Evolutionary conservation across 35 echinoderm and acorn worm genomes (phyloP).

Genomic region (Ptychodera flava): DNA sequence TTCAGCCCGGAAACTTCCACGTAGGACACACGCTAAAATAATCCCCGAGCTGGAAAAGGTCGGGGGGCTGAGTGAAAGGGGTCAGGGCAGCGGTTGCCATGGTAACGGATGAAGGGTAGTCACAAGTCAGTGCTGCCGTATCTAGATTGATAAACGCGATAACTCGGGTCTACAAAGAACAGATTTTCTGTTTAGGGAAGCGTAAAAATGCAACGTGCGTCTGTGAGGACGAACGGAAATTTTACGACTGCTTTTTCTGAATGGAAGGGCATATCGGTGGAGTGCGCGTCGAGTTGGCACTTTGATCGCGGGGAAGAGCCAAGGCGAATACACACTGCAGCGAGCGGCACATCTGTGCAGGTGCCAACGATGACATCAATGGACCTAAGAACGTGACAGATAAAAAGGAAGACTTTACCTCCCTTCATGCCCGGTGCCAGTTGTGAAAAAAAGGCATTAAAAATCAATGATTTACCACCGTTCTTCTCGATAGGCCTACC

Average conservation of each 20-base stretch:
- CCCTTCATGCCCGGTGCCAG: too few relatives aligned
- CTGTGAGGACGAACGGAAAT: background rate
- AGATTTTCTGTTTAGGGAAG: background rate
- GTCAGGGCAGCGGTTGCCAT: background rate
- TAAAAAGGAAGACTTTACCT: too few relatives aligned
- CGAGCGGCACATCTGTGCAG: background rate
- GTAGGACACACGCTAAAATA: too few relatives aligned
- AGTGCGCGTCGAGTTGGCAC: background rate
- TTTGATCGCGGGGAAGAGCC: too few relatives aligned
- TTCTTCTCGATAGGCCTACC: too few relatives aligned
- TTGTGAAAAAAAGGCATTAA: too few relatives aligned
- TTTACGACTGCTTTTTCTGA: background rate
- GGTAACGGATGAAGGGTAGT: background rate
- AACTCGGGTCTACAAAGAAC: background rate
- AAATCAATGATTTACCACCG: too few relatives aligned
- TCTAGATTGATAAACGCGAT: background rate
- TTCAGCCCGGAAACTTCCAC: too few relatives aligned
- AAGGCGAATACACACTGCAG: too few relatives aligned
- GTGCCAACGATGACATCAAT: background rate
- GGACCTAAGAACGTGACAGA: too few relatives aligned
- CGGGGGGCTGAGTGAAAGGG: too few relatives aligned
- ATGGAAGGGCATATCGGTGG: background rate
- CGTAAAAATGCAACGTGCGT: background rate
- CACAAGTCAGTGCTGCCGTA: background rate
- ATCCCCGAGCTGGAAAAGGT: too few relatives aligned